phyloP scores from a whole-genome alignment of 92 coral and sea anemone species.

The Epizoanthus stellaris region DNA sequence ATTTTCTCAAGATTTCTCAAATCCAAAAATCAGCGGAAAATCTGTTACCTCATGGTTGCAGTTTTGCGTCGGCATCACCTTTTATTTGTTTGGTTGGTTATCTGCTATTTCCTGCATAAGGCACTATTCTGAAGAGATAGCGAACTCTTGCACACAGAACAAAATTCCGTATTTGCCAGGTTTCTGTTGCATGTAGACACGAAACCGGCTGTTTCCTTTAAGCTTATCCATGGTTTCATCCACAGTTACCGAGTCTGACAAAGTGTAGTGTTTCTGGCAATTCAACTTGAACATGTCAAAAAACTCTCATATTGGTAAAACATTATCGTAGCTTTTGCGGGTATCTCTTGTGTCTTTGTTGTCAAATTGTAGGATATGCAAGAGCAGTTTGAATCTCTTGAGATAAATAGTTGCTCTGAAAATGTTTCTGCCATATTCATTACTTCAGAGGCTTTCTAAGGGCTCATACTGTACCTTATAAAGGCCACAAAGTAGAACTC shows the following conservation, averaged over 20 bases:
- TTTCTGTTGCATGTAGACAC: conserved; percentile 1
- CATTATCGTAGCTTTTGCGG: neutral
- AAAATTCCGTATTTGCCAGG: conserved; percentile 13
- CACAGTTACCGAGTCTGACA: conserved; percentile 4
- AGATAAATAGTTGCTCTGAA: conserved; percentile 10
- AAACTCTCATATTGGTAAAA: neutral
- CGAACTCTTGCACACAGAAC: neutral
- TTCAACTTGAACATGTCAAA: neutral
- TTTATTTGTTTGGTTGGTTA: no score
- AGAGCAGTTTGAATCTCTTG: neutral
- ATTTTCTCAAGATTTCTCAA: no score
- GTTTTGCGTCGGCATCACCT: no score
- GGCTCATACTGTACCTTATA: no score
- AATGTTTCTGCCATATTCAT: neutral
- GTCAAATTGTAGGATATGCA: neutral
- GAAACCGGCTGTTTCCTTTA: neutral
- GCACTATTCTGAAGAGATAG: neutral
- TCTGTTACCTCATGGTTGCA: no score
- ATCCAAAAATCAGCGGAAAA: no score
- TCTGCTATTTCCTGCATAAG: neutral
- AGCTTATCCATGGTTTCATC: neutral
- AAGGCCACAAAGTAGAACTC: no score
- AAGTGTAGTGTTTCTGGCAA: neutral
- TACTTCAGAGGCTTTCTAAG: no score
- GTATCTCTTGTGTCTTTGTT: neutral